Evolutionary conservation across 92 coral and sea anemone genomes (phyloP), one percentile per base, ranked within the genome.

Genomic region (Porites divaricata): DNA sequence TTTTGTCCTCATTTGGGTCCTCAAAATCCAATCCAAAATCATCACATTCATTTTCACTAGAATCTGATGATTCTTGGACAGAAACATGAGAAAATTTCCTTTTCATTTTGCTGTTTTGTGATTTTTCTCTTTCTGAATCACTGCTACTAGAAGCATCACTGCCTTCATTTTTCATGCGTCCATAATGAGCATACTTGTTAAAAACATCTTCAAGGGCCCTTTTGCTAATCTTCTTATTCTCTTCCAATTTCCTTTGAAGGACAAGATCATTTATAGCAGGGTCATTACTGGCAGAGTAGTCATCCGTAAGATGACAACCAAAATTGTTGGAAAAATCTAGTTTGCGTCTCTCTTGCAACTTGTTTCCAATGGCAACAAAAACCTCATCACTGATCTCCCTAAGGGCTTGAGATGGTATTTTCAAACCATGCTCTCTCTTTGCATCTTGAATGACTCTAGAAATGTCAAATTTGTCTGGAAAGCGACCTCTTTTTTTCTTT

Each of bases 401-500:
- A 58, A 81, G 70, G 0, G 86, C 90, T 79, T 83, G 88, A 14
- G 88, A 82, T n/a, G 98, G 21, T 76, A 97, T 78, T 68, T 91
- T 88, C 72, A 97, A 77, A 41, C 87, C 91, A 85, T 90, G 87
- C 80, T 89, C 88, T 23, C 89, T 85, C 53, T 91, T 94, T 16
- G 92, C 84, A 22, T 84, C 87, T 9, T 75, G 50, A 8, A 95
- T 86, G n/a, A 95, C 68, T 84, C 89, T 83, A 3, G 90, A 87
- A 24, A 97, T 83, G 83, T 97, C 99, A 89, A 95, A 95, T 63
- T 80, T 90, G 53, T 97, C 95, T 74, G 99, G 99, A 82, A 97
- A 97, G 19, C 81, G 85, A 21, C 90, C 90, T 63, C 67, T 85
- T 24, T 57, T 82, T 15, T 88, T 81, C 73, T 88, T 88, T 67